Percentiles rank a stretch among this genome's conserved stretches.
Evolutionary conservation across 2,888 invertebrate species (phyloP).

Genomic region (Megastigmus dorsalis): DNA sequence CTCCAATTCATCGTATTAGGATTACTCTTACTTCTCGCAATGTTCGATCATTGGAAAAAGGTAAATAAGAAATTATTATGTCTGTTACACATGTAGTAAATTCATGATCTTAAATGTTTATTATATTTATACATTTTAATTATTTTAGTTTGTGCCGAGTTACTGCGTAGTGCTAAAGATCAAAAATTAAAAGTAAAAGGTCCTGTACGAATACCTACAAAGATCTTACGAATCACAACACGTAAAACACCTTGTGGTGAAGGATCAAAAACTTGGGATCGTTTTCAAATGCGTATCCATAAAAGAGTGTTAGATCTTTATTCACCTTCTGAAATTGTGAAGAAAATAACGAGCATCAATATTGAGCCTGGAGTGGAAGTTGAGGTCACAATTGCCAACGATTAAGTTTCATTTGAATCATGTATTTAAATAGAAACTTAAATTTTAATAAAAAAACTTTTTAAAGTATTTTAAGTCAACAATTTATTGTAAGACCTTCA

Average conservation of each 20-base stretch:
- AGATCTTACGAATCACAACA: slow-evolving; percentile 97
- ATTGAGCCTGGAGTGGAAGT: slow-evolving; percentile 99
- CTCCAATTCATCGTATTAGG: slow-evolving; percentile 92
- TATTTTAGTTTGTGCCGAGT: slow-evolving; percentile 94
- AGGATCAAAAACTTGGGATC: slow-evolving; percentile 99
- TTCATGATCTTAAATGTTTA: slow-evolving; percentile 7
- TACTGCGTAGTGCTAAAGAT: slow-evolving; percentile 97
- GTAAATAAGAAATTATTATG: slow-evolving; percentile 73
- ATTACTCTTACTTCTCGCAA: slow-evolving; percentile 99
- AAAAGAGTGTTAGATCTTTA: slow-evolving; percentile 99
- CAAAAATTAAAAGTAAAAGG: slow-evolving; percentile 98
- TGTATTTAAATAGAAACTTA: slow-evolving; percentile 50
- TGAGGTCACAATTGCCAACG: slow-evolving; percentile 98
- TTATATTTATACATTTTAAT: no score
- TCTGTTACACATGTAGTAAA: no score
- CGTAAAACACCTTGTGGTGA: slow-evolving; percentile 99
- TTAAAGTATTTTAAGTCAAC: not conserved
- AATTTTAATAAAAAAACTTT: slow-evolving; percentile 24
- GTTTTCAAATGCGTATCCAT: slow-evolving; percentile 98
- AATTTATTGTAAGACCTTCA: not conserved
- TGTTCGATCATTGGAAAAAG: slow-evolving; percentile 97
- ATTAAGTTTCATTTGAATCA: slow-evolving; percentile 28
- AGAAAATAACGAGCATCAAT: slow-evolving; percentile 99
- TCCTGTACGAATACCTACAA: slow-evolving; percentile 99
- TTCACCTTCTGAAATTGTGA: slow-evolving; percentile 98